Evolutionary conservation across 2,888 invertebrate species (phyloP).

Genomic region (Bellardia bayeri): DNA sequence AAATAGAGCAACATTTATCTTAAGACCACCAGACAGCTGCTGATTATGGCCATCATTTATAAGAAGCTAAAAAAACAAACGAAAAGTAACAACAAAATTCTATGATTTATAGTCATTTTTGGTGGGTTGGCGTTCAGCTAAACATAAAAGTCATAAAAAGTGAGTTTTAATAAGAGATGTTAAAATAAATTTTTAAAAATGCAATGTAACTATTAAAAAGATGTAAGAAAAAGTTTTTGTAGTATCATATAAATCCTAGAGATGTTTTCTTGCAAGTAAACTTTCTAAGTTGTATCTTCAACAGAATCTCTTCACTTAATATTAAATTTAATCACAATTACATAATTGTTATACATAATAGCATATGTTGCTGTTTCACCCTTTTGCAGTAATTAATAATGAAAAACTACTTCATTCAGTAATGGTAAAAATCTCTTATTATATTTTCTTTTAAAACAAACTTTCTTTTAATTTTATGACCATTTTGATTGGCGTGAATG

Average conservation of each 20-base stretch:
- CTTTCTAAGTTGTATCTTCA: neutral
- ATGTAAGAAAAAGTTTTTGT: too few relatives aligned
- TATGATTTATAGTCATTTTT: slow-evolving; percentile 42
- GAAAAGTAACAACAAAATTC: slow-evolving; percentile 23
- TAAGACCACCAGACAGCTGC: slow-evolving; percentile 54
- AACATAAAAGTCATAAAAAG: neutral
- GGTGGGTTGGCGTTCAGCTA: neutral
- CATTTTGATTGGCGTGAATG: neutral
- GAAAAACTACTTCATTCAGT: neutral
- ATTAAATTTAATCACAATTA: too few relatives aligned
- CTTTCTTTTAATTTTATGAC: slow-evolving; percentile 2
- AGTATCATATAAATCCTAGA: too few relatives aligned
- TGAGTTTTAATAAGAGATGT: neutral
- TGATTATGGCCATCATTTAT: slow-evolving; percentile 53
- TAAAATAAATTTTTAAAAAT: neutral
- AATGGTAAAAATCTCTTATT: neutral
- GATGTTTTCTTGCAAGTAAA: neutral
- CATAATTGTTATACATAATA: too few relatives aligned
- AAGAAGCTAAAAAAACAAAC: neutral
- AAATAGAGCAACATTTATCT: slow-evolving; percentile 32
- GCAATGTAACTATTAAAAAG: too few relatives aligned
- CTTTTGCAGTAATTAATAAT: slow-evolving; percentile 1
- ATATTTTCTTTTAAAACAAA: neutral
- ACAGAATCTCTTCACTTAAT: too few relatives aligned
- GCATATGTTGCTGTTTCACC: neutral